A percentile compares a stretch with the other conserved stretches of the same genome.
These are phyloP conservation scores for Globodera ellingtonae DNA, from an alignment of 1,140 invertebrate genomes.

Conservation along the genomic window DNA sequence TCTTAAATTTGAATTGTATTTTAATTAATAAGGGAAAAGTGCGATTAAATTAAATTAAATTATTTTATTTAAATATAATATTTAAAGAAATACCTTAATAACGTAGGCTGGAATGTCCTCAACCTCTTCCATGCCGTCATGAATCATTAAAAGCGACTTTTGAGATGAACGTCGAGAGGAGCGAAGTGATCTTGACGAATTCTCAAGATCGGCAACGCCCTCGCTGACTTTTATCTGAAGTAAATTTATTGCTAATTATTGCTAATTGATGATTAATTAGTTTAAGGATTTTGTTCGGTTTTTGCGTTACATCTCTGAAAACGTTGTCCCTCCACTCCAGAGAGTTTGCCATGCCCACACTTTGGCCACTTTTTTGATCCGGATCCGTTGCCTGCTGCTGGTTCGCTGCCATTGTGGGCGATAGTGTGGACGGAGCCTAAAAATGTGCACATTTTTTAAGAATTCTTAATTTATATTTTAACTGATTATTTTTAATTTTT, in stretches of 20 bases:
- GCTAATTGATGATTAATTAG: too few relatives aligned
- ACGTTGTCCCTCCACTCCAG: background rate
- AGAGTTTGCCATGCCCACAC: slow-evolving; percentile 15
- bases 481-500: too few relatives aligned
- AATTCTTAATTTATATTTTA: too few relatives aligned
- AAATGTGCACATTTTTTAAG: background rate
- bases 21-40: background rate
- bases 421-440: background rate
- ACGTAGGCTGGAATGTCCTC: slow-evolving; percentile 61
- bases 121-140: slow-evolving; percentile 7
- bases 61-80: background rate
- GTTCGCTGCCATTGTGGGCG: background rate
- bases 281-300: too few relatives aligned
- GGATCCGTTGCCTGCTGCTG: background rate
- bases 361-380: background rate
- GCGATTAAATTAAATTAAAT: background rate
- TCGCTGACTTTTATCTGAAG: slow-evolving; percentile 21
- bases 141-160: slow-evolving; percentile 8
- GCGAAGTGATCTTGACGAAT: slow-evolving; percentile 2
- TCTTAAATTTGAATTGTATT: background rate
- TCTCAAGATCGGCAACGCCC: slow-evolving; percentile 2
- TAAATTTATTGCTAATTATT: background rate
- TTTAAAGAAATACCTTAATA: slow-evolving; percentile 36
- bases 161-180: slow-evolving; percentile 21
- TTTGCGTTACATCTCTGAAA: slow-evolving; percentile 3